Percentiles rank a stretch among this genome's conserved stretches.
These are phyloP conservation scores for Pelobates fuscus DNA, from an alignment of 2,113 vertebrate species.

Conservation along the genomic window DNA sequence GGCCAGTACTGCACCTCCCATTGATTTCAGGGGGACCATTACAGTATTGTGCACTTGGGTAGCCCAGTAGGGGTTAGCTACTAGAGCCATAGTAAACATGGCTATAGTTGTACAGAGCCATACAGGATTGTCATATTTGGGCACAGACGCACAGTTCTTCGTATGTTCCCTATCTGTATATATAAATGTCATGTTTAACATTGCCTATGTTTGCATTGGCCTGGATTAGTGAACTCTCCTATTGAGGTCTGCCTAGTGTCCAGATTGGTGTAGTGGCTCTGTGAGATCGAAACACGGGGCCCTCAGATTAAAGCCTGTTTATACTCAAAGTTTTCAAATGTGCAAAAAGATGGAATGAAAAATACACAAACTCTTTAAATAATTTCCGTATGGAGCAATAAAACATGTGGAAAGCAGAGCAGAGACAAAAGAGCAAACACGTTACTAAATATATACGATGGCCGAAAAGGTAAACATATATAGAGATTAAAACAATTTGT, in stretches of 20 bases:
- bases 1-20: too few relatives aligned
- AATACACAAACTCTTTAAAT: slow-evolving; percentile 39
- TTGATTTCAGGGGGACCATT: too few relatives aligned
- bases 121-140: too few relatives aligned
- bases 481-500: too few relatives aligned
- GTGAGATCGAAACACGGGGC: slow-evolving; percentile 7
- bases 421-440: background rate
- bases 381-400: slow-evolving; percentile 31
- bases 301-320: slow-evolving; percentile 30
- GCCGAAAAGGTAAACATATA: too few relatives aligned
- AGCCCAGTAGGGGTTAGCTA: too few relatives aligned
- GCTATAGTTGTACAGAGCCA: too few relatives aligned
- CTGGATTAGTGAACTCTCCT: background rate
- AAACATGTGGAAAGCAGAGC: slow-evolving; percentile 2
- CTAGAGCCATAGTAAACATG: too few relatives aligned
- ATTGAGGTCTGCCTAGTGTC: background rate
- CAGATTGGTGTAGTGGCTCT: slow-evolving; percentile 3
- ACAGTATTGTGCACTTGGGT: too few relatives aligned
- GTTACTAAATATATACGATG: background rate
- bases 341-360: slow-evolving; percentile 30
- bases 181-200: background rate
- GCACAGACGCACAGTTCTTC: background rate
- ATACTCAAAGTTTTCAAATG: slow-evolving; percentile 17
- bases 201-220: slow-evolving; percentile 7
- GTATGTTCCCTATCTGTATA: background rate